Evolutionary conservation across 2,888 invertebrate species (phyloP).

Genomic region (Diachrysia chrysitis): DNA sequence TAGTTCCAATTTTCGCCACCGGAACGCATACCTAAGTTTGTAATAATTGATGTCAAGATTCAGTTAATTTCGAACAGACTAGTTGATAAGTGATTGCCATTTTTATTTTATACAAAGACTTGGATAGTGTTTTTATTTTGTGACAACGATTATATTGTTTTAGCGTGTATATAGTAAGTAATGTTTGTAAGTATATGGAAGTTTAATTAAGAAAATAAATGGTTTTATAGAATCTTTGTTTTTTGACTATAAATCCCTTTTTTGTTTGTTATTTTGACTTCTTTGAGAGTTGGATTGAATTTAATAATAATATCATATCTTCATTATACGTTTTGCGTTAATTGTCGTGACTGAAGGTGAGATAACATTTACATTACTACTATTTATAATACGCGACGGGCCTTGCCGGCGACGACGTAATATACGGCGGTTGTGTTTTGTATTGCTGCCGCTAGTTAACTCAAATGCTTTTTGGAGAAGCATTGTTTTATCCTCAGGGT

Average conservation of each 20-base stretch:
- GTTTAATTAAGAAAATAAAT: conserved; percentile 63
- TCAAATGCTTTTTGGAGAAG: too few species aligned
- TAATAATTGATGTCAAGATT: conserved; percentile 15
- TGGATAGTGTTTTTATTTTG: conserved; percentile 47
- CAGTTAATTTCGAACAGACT: conserved; percentile 21
- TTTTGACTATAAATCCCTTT: background rate
- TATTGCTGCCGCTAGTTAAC: too few species aligned
- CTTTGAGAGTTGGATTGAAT: too few species aligned
- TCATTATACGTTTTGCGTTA: too few species aligned
- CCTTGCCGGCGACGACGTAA: too few species aligned
- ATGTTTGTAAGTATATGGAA: conserved; percentile 48
- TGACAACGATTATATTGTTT: conserved; percentile 55
- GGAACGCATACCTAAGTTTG: conserved; percentile 2
- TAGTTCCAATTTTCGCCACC: conserved; percentile 6
- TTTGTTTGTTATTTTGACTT: too few species aligned
- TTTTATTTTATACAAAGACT: conserved; percentile 54
- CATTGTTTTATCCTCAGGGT: too few species aligned
- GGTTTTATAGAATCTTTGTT: conserved; percentile 50
- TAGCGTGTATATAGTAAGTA: conserved; percentile 61
- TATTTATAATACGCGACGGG: too few species aligned
- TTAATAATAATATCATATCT: too few species aligned
- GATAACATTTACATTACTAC: too few species aligned
- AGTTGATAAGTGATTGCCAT: conserved; percentile 60
- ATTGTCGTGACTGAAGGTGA: too few species aligned
- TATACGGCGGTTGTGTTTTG: too few species aligned